Evolutionary conservation across 1,140 invertebrate species (phyloP).

Genomic region (Papilio dardanus): DNA sequence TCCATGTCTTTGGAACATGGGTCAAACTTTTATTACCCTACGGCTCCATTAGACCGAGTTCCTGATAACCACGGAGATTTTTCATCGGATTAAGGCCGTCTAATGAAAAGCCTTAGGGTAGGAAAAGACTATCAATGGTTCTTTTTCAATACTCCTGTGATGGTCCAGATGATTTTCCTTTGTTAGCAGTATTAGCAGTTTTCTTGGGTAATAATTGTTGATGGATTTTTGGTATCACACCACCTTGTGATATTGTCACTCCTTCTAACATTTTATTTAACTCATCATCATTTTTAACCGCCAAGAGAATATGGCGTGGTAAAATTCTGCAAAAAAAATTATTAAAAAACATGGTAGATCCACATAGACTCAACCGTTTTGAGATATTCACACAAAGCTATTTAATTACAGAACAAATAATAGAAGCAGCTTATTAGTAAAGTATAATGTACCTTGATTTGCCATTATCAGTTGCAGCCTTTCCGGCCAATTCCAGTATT

Average conservation of each 20-base stretch:
- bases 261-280: constrained; percentile 89
- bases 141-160: constrained; percentile 64
- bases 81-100: too few species aligned
- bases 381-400: too few species aligned
- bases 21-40: too few species aligned
- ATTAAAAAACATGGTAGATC: not conserved
- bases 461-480: constrained; percentile 82
- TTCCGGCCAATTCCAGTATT: constrained; percentile 83
- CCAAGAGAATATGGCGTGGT: constrained; percentile 89
- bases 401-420: too few species aligned
- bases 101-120: too few species aligned
- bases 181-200: constrained; percentile 58
- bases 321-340: constrained; percentile 84
- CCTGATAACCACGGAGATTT: too few species aligned
- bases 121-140: not conserved
- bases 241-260: constrained; percentile 91
- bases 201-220: constrained; percentile 88
- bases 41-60: too few species aligned
- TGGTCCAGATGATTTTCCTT: constrained; percentile 38
- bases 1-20: too few species aligned
- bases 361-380: too few species aligned
- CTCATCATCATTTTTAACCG: constrained; percentile 92
- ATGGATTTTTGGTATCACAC: constrained; percentile 90
- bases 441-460: constrained; percentile 15
- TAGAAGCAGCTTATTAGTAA: too few species aligned